Conservation (phyloP, 2,113 vertebrate species). For the Oceanites oceanicus region DNA sequence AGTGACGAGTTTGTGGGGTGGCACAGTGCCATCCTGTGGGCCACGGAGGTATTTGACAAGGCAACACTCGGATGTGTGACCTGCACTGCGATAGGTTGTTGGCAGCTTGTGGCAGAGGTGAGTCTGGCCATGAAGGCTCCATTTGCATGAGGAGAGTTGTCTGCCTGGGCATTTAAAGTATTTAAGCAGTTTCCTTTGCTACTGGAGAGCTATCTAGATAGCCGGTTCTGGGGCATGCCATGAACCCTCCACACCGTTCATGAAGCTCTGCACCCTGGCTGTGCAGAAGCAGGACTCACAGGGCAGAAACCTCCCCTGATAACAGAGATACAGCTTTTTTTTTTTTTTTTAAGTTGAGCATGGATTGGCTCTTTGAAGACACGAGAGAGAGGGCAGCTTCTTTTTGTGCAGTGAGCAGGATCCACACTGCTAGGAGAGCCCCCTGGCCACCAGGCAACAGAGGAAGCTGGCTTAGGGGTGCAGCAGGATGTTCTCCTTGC, state of each 20-base stretch:
- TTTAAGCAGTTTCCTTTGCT: not conserved
- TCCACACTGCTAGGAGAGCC: not conserved
- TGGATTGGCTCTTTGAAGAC: not conserved
- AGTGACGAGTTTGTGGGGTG: not conserved
- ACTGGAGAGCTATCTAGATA: not conserved
- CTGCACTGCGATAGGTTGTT: fast-evolving
- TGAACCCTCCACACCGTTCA: fast-evolving
- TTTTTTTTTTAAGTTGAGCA: not conserved
- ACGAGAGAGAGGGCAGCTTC: not conserved
- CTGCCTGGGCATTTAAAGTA: not conserved
- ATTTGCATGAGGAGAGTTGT: not conserved
- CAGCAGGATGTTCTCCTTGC: not conserved
- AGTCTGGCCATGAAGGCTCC: not conserved
- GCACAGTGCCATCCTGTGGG: slow-evolving; percentile 24
- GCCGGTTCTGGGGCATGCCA: not conserved
- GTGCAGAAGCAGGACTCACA: not conserved
- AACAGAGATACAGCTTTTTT: not conserved
- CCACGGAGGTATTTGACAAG: not conserved
- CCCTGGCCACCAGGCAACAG: not conserved
- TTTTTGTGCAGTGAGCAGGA: not conserved
- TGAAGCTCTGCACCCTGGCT: not conserved
- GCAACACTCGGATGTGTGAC: too few relatives aligned
- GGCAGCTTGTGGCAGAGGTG: not conserved
- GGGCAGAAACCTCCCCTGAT: not conserved
- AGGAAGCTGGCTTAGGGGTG: not conserved